These are phyloP conservation scores for Sebastes schlegelii DNA, from an alignment of 2,113 vertebrate genomes.

Conservation along the genomic window DNA sequence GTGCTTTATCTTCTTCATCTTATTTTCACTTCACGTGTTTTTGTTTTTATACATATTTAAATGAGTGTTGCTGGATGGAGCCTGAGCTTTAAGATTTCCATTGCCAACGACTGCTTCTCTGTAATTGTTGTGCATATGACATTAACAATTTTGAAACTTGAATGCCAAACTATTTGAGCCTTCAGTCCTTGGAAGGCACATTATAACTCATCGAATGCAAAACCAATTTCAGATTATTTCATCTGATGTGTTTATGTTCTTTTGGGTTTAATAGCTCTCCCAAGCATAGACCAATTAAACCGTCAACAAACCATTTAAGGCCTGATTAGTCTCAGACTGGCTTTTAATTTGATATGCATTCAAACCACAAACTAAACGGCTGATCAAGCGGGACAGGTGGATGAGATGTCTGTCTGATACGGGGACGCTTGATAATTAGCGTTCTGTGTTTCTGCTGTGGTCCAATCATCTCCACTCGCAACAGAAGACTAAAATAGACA, in stretches of 20 bases:
- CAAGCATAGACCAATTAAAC: constrained; percentile 70
- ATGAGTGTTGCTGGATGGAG: not conserved
- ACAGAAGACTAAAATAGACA: constrained; percentile 18
- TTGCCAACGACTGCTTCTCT: not conserved
- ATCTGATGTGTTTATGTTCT: constrained; percentile 65
- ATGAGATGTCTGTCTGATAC: constrained; percentile 48
- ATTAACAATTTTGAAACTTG: not conserved
- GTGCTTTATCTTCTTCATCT: not conserved
- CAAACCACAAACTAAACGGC: constrained; percentile 58
- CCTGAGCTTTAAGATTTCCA: not conserved
- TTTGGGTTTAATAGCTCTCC: constrained; percentile 54
- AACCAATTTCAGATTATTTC: constrained; percentile 64
- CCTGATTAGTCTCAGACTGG: constrained; percentile 76
- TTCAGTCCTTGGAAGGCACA: constrained; percentile 22
- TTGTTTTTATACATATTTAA: not conserved
- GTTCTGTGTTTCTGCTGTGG: constrained; percentile 39
- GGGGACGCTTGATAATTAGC: constrained; percentile 50
- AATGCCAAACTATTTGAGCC: constrained; percentile 19
- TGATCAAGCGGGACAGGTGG: constrained; percentile 65
- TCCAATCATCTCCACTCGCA: constrained; percentile 44
- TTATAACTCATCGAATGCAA: constrained; percentile 55
- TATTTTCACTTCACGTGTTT: not conserved
- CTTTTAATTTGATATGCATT: constrained; percentile 80
- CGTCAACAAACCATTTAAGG: constrained; percentile 79
- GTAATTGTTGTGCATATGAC: not conserved